Base-by-base conservation (phyloP, 1,140 invertebrate species). In the Conopomorpha cramerella region DNA sequence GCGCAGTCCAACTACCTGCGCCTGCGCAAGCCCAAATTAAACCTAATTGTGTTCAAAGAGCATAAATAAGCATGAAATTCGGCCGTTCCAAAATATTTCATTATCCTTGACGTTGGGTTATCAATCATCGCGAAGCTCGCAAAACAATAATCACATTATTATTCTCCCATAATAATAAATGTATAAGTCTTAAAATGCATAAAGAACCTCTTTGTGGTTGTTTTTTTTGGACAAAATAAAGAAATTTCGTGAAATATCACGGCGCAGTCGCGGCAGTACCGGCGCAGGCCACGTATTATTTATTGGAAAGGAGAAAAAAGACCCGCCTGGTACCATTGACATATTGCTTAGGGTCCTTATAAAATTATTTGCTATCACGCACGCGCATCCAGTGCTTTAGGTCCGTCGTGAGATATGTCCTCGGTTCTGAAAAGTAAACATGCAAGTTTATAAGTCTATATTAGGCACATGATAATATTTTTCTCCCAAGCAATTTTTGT, bases 121-220 rank as follows among this genome's bases (percentile, higher is more conserved):
- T 76, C 62, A 67, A 71, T 76, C 71, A 72, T 68, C 47, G 44
- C 38, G 49, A 59, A 58, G 49, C 64, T 67, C 64, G 67, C 67
- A 71, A 76, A 76, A 76, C 67, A 76, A 76, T 76, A 76, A 76
- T 76, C 65, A 76, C 64, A 72, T 74, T 74, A 74, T 76, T 64
- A 72, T 72, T 72, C 62, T 68, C 60, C 57, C 57, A 70, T 68
- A 71, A 71, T 71, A 76, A 72, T 56, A 71, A 71, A 76, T 61
- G 67, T 60, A 67, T n/a, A n/a, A n/a, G 53, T 38, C 49, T 53
- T 58, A 45, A 65, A 67, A 71, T 63, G 61, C 71, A 76, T 73
- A 76, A 76, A 72, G 67, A 71, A 76, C 51, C 53, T 48, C 56
- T 58, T 61, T 68, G 63, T 49, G 58, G 46, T 42, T 30, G 40